A percentile compares a stretch with the other conserved stretches of the same genome.
Evolutionary conservation across 2,113 vertebrate species (phyloP).

Genomic region (Cercocebus atys): DNA sequence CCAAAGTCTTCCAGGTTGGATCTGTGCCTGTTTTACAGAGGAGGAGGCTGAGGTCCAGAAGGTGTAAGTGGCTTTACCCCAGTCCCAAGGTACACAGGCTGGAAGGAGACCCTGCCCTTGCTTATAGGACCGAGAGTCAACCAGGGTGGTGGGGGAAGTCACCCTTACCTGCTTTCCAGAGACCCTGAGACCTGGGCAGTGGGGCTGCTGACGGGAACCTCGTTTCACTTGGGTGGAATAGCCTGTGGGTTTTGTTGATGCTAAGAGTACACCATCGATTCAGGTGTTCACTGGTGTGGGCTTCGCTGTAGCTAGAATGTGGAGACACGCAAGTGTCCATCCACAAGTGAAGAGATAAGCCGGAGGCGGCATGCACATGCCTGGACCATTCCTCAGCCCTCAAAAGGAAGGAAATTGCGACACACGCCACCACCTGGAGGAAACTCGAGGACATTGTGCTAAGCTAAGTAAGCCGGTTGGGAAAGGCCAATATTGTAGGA

Average conservation of each 20-base stretch:
- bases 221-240: rapidly evolving
- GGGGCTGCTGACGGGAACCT: rapidly evolving
- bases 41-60: background rate
- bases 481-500: rapidly evolving
- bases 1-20: rapidly evolving
- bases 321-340: rapidly evolving
- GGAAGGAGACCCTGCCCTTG: too few species aligned
- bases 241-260: background rate
- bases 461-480: rapidly evolving
- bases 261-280: rapidly evolving
- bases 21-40: background rate
- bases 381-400: rapidly evolving
- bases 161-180: background rate
- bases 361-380: too few species aligned
- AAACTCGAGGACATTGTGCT: rapidly evolving
- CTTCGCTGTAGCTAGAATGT: rapidly evolving
- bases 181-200: rapidly evolving
- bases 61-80: rapidly evolving
- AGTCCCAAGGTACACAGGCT: rapidly evolving
- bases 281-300: rapidly evolving
- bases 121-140: rapidly evolving
- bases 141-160: rapidly evolving
- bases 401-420: background rate
- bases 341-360: rapidly evolving
- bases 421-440: rapidly evolving